Evolutionary conservation across 1,140 invertebrate genomes (phyloP).

Genomic region (Orchesella cincta): DNA sequence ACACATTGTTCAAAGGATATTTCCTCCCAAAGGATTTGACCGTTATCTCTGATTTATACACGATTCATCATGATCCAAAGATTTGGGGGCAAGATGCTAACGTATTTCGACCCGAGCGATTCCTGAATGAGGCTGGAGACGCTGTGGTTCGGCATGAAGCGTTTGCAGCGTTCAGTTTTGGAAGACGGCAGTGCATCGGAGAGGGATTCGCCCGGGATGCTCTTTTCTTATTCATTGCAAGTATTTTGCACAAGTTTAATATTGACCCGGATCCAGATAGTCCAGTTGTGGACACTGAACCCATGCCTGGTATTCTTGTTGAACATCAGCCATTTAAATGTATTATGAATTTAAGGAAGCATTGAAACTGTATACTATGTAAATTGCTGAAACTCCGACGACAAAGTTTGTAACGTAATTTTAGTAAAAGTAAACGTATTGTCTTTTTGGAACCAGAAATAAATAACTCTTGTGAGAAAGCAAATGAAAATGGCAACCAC

Average conservation of each 20-base stretch:
- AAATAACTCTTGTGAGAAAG: no score
- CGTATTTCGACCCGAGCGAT: constrained; percentile 74
- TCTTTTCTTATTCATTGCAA: neutral
- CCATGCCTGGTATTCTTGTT: neutral
- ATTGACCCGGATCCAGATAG: neutral
- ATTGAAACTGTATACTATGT: no score
- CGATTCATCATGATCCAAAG: constrained; percentile 69
- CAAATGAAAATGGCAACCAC: no score
- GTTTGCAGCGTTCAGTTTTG: neutral
- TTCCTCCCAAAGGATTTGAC: constrained; percentile 67
- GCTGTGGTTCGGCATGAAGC: neutral
- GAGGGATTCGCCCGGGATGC: neutral
- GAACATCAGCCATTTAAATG: neutral
- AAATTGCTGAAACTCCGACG: no score
- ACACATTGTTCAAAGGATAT: constrained; percentile 58
- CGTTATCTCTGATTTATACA: constrained; percentile 76
- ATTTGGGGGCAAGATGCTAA: constrained; percentile 71
- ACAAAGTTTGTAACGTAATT: no score
- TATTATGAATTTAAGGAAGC: neutral
- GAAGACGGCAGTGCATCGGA: neutral
- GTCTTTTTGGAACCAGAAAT: no score
- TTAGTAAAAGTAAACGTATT: no score
- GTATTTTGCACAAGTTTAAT: neutral
- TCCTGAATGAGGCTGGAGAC: constrained; percentile 67
- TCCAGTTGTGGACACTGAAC: neutral